phyloP scores from a whole-genome alignment of 2,113 vertebrate species.

The Cisticola juncidis region DNA sequence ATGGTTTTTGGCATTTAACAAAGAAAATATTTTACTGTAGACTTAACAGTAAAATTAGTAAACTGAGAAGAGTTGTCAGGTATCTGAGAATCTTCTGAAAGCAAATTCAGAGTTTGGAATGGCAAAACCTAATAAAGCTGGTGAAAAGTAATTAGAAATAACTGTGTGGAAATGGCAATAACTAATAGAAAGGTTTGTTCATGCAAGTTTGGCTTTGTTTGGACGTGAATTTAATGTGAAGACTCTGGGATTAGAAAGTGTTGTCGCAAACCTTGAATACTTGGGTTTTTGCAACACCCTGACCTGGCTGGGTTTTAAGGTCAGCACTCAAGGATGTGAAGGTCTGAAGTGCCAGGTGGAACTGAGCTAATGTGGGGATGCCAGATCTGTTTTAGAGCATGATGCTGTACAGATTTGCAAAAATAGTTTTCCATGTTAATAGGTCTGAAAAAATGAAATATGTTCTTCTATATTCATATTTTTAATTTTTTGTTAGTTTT shows the following conservation, averaged over 20 bases:
- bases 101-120: not conserved
- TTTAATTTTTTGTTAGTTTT: not conserved
- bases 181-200: not conserved
- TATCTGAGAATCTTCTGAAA: not conserved
- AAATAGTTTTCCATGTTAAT: not conserved
- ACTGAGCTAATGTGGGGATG: not conserved
- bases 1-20: not conserved
- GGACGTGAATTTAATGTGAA: not conserved
- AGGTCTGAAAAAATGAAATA: not conserved
- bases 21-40: not conserved
- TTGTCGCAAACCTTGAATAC: not conserved
- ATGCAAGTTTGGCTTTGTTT: not conserved
- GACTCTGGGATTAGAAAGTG: not conserved
- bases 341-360: not conserved
- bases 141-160: not conserved
- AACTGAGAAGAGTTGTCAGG: not conserved
- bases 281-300: not conserved
- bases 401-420: not conserved
- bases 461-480: not conserved
- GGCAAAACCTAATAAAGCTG: not conserved
- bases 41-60: not conserved
- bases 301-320: not conserved
- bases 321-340: not conserved
- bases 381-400: not conserved
- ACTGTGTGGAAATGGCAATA: not conserved